Percentiles rank a stretch among this genome's conserved stretches.
Conservation (phyloP, 2,888 invertebrate species). For the Chrysina gloriosa region DNA sequence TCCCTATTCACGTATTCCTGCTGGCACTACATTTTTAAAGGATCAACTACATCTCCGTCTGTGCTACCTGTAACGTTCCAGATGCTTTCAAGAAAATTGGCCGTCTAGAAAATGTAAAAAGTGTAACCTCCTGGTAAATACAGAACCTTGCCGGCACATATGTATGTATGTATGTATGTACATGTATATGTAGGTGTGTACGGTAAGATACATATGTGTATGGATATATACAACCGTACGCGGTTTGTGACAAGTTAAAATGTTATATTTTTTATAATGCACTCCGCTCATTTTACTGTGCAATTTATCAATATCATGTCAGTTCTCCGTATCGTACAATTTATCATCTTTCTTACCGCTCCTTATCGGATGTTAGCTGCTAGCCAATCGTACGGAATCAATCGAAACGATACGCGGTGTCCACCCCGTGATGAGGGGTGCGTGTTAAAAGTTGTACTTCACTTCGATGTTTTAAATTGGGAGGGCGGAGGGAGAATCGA, state of each 20-base stretch:
- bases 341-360: constrained; percentile 42
- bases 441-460: no score
- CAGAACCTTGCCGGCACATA: constrained; percentile 47
- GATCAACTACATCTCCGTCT: constrained; percentile 59
- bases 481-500: no score
- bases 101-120: constrained; percentile 54
- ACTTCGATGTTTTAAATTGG: no score
- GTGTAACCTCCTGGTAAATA: constrained; percentile 46
- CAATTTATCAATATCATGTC: constrained; percentile 51
- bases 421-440: no score
- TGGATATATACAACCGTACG: background rate
- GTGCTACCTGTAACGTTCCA: constrained; percentile 58
- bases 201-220: no score
- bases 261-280: constrained; percentile 50
- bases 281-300: constrained; percentile 43
- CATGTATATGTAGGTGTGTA: background rate
- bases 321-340: constrained; percentile 43
- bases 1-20: constrained; percentile 44
- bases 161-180: constrained; percentile 41
- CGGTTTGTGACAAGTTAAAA: constrained; percentile 50
- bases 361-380: constrained; percentile 18
- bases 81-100: constrained; percentile 63
- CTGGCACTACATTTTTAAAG: constrained; percentile 62
- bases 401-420: constrained; percentile 12
- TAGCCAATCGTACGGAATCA: constrained; percentile 16